These are phyloP conservation scores for Acropternis orthonyx DNA, from an alignment of 2,797 vertebrate genomes.

Conservation along the genomic window DNA sequence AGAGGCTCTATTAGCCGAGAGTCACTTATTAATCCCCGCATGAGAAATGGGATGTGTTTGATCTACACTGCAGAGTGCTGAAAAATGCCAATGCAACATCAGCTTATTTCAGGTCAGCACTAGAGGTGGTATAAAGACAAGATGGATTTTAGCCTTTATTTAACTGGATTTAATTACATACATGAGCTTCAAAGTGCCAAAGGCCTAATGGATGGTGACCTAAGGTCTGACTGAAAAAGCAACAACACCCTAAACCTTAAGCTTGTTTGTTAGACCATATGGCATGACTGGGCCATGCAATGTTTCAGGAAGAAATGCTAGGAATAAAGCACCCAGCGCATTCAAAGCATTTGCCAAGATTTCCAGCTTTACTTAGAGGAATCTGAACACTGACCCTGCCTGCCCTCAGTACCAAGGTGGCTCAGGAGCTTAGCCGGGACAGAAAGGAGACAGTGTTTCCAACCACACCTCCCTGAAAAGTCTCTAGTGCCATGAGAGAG, in stretches of 20 bases:
- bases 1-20: not conserved
- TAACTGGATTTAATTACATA: slow-evolving; percentile 22
- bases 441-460: not conserved
- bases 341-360: not conserved
- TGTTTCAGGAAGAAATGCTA: not conserved
- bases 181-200: not conserved
- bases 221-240: slow-evolving; percentile 1
- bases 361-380: not conserved
- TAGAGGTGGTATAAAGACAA: not conserved
- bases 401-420: fast-evolving
- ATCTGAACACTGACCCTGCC: not conserved
- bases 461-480: not conserved
- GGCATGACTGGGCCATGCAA: not conserved
- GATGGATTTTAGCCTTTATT: slow-evolving; percentile 19
- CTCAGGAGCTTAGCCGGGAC: not conserved
- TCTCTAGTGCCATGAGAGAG: not conserved
- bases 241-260: slow-evolving; percentile 22
- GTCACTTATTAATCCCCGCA: not conserved
- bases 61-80: not conserved
- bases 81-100: not conserved
- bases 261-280: not conserved
- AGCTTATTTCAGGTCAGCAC: not conserved
- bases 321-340: not conserved
- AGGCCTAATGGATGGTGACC: not conserved
- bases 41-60: not conserved